Conservation (phyloP, 2,113 vertebrate species). For the Heterotis niloticus region DNA sequence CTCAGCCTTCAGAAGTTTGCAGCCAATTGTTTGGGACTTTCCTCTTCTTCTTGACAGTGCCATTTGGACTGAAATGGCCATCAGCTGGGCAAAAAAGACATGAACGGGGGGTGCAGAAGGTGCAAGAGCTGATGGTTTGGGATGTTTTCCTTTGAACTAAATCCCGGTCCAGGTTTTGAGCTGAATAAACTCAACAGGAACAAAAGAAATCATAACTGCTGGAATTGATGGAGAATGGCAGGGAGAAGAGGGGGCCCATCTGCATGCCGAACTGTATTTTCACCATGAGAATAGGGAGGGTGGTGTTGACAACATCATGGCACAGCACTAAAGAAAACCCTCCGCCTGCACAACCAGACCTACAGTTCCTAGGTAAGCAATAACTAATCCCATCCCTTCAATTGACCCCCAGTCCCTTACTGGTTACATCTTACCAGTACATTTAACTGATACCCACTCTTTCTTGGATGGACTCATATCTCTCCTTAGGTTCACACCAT, state of each 20-base stretch:
- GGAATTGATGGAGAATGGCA: neutral
- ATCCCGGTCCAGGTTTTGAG: neutral
- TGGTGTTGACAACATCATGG: no score
- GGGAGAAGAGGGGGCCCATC: neutral
- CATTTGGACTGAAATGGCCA: neutral
- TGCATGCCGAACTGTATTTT: no score
- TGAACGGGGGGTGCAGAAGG: neutral
- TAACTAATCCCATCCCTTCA: neutral
- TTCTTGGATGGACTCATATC: no score
- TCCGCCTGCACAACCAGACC: neutral
- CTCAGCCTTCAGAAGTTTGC: no score
- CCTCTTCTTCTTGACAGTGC: neutral
- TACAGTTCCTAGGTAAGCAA: constrained; percentile 25
- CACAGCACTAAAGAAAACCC: neutral
- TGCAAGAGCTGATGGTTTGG: neutral
- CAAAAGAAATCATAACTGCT: neutral
- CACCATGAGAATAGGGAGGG: no score
- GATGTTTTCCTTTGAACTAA: constrained; percentile 8
- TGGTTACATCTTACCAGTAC: no score
- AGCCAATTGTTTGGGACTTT: neutral
- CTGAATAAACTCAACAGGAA: neutral
- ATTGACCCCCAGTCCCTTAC: neutral
- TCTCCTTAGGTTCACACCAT: no score
- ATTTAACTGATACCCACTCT: no score
- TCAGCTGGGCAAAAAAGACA: constrained; percentile 4